A percentile compares a stretch with the other conserved stretches of the same genome.
phyloP scores from a whole-genome alignment of 92 coral and sea anemone genomes.

The Porites lobata region DNA sequence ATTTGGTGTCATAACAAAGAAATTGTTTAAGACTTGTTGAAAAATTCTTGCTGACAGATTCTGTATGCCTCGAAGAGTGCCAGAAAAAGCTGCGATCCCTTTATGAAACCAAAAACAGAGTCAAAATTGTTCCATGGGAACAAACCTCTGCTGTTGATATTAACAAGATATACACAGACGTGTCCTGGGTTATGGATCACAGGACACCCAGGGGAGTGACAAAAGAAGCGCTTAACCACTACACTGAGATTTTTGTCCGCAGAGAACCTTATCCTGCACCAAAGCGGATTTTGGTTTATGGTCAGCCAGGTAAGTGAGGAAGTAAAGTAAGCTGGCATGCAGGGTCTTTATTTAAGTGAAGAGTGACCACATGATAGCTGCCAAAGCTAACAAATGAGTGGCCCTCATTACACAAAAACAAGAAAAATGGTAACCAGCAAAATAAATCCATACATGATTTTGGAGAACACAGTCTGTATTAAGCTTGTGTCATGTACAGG shows the following conservation, averaged over 20 bases:
- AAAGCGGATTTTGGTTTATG: not conserved
- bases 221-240: not conserved
- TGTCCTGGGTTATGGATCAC: not conserved
- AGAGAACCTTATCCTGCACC: not conserved
- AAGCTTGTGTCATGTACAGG: too few species aligned
- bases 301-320: not conserved
- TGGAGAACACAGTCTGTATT: too few species aligned
- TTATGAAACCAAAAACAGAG: not conserved
- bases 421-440: too few species aligned
- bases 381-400: too few species aligned
- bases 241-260: conserved; percentile 6
- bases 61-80: not conserved
- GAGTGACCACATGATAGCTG: too few species aligned
- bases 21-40: too few species aligned
- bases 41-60: not conserved
- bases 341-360: too few species aligned
- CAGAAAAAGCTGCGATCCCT: not conserved
- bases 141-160: not conserved
- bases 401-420: too few species aligned
- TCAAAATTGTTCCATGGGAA: not conserved
- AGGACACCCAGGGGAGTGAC: conserved; percentile 3
- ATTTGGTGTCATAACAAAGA: too few species aligned
- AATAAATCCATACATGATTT: too few species aligned
- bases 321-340: too few species aligned
- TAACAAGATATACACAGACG: not conserved